Evolutionary conservation across 1,140 invertebrate genomes (phyloP).

Genomic region (Penaeus japonicus): DNA sequence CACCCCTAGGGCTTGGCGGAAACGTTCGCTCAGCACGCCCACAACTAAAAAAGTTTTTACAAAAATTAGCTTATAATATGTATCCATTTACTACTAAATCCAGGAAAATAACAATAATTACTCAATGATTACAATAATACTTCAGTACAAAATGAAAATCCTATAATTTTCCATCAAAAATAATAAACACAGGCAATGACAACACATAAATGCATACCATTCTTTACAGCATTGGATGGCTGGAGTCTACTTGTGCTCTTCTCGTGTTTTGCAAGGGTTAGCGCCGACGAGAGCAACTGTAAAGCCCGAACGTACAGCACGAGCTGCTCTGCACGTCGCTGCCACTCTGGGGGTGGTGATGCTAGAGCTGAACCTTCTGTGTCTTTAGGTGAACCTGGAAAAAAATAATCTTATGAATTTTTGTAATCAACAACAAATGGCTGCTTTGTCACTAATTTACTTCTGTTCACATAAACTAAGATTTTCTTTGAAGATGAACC

Average conservation of each 20-base stretch:
- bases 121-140: no score
- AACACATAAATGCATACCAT: constrained; percentile 69
- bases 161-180: neutral
- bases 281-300: constrained; percentile 89
- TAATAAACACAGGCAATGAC: constrained; percentile 57
- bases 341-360: constrained; percentile 61
- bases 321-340: constrained; percentile 83
- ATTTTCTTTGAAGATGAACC: neutral
- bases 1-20: constrained; percentile 84
- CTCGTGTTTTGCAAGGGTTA: constrained; percentile 89
- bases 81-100: no score
- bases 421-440: no score
- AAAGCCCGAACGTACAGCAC: constrained; percentile 89
- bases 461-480: neutral
- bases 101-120: no score
- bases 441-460: neutral
- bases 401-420: neutral
- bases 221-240: constrained; percentile 88
- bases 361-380: constrained; percentile 41
- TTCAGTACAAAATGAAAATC: neutral
- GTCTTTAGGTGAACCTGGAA: constrained; percentile 33
- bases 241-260: constrained; percentile 83
- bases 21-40: constrained; percentile 86
- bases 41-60: constrained; percentile 72
- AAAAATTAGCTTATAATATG: neutral